These are phyloP conservation scores for Scolopax rusticola DNA, from an alignment of 2,797 vertebrate genomes.

Conservation along the genomic window DNA sequence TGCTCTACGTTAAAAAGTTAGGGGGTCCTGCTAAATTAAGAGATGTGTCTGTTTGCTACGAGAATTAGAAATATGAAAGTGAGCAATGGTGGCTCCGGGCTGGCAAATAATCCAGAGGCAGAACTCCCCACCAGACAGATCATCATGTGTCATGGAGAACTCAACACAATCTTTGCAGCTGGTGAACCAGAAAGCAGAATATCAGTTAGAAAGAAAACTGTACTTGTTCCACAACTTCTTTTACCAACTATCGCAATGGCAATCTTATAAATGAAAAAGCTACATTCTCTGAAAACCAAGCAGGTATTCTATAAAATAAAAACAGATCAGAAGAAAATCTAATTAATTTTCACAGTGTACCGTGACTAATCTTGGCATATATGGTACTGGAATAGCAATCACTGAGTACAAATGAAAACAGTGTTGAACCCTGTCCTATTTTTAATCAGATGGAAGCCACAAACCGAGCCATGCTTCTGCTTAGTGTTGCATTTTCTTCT, in stretches of 20 bases:
- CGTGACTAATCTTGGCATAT: slow-evolving; percentile 68
- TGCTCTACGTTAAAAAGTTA: not conserved
- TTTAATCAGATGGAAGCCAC: slow-evolving; percentile 67
- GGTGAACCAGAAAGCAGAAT: slow-evolving; percentile 12
- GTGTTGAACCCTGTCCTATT: slow-evolving; percentile 65
- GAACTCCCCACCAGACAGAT: not conserved
- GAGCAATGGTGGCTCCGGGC: not conserved
- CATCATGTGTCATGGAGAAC: not conserved
- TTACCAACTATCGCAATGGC: not conserved
- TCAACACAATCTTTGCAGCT: not conserved
- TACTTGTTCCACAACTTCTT: not conserved
- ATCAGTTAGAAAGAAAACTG: not conserved
- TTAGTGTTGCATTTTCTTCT: slow-evolving; percentile 57
- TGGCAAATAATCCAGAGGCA: not conserved
- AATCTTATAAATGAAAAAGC: not conserved
- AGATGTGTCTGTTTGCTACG: not conserved
- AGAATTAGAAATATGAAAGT: not conserved
- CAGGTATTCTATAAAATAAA: slow-evolving; percentile 24
- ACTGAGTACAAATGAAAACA: slow-evolving; percentile 35
- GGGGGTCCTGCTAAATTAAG: not conserved
- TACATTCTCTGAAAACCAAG: not conserved
- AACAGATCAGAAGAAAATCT: slow-evolving; percentile 60
- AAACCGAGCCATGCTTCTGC: slow-evolving; percentile 43
- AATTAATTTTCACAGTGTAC: slow-evolving; percentile 62
- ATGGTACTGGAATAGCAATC: slow-evolving; percentile 64